Conservation (phyloP, 2,797 vertebrate species). For the Anguilla pacifica region DNA sequence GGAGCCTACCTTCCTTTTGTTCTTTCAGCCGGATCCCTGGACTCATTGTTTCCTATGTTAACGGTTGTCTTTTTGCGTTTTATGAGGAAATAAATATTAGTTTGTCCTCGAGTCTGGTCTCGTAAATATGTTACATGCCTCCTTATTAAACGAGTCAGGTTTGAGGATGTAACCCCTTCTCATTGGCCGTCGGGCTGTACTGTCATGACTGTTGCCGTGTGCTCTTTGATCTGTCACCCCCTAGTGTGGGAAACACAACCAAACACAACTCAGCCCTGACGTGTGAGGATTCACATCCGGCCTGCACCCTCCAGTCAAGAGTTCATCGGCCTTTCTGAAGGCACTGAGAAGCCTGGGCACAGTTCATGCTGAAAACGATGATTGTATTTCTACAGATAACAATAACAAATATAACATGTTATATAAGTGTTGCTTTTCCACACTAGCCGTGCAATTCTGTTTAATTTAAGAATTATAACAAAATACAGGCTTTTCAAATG, state of each 20-base stretch:
- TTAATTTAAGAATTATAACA: background rate
- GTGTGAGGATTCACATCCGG: background rate
- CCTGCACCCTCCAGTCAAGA: background rate
- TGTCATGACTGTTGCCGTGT: background rate
- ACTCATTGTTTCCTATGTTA: no score
- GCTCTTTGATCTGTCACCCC: background rate
- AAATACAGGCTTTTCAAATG: background rate
- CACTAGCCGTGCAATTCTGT: background rate
- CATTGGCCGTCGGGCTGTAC: no score
- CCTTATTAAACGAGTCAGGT: no score
- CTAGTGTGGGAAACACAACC: background rate
- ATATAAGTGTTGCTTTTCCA: background rate
- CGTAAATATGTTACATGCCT: no score
- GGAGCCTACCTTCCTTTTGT: no score
- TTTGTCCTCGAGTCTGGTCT: no score
- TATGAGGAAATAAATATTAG: no score
- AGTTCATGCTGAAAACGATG: background rate
- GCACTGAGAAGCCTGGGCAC: background rate
- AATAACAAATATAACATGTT: background rate
- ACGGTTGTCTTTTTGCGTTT: no score
- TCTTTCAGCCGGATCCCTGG: no score
- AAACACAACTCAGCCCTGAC: background rate
- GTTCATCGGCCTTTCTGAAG: background rate
- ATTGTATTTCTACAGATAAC: background rate
- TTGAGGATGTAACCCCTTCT: no score